phyloP scores from a whole-genome alignment of 2,888 invertebrate species.

The Pseudococcus viburni region DNA sequence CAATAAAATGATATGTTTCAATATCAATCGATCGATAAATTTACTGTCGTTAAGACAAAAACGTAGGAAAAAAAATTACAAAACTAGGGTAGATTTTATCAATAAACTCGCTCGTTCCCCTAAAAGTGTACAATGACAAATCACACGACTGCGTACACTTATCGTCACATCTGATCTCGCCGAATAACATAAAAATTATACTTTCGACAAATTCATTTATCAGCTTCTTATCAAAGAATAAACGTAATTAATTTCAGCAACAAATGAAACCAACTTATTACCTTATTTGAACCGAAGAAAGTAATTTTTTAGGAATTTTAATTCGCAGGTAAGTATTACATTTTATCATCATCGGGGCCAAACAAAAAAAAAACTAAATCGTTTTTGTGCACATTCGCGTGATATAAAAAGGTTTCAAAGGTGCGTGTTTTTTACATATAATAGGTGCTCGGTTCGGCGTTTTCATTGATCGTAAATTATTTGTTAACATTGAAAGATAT shows the following conservation, averaged over 20 bases:
- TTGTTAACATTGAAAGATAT: slow-evolving; percentile 13
- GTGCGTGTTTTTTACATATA: slow-evolving; percentile 33
- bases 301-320: background rate
- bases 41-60: slow-evolving; percentile 46
- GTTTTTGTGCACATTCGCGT: slow-evolving; percentile 38
- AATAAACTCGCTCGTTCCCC: slow-evolving; percentile 33
- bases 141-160: slow-evolving; percentile 28
- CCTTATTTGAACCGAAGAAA: background rate
- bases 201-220: slow-evolving; percentile 26
- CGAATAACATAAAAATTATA: slow-evolving; percentile 4
- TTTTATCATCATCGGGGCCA: background rate
- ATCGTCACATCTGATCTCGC: slow-evolving; percentile 38
- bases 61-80: slow-evolving; percentile 15
- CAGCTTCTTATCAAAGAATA: background rate
- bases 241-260: background rate
- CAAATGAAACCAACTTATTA: background rate
- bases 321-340: background rate
- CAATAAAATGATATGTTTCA: slow-evolving; percentile 47
- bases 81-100: slow-evolving; percentile 56
- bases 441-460: background rate
- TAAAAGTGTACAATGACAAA: slow-evolving; percentile 39
- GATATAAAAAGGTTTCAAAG: background rate
- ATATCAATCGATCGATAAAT: slow-evolving; percentile 49
- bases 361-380: background rate
- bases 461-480: slow-evolving; percentile 55